Conservation (phyloP, 2,113 vertebrate species). For the Cichladusa arquata region DNA sequence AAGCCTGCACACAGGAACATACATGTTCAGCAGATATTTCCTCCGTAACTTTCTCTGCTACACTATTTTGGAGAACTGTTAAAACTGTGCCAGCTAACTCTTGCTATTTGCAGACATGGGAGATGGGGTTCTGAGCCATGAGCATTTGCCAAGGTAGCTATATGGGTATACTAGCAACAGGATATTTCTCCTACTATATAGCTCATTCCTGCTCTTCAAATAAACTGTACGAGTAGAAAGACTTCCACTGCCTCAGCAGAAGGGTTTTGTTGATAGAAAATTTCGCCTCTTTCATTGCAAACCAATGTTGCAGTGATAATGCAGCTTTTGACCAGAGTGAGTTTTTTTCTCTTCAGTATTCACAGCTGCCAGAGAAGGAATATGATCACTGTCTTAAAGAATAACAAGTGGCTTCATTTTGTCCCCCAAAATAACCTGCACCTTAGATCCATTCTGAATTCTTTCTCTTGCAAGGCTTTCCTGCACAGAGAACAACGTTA, state of each 20-base stretch:
- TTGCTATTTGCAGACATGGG: constrained; percentile 54
- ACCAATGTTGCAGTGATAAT: neutral
- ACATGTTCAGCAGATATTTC: constrained; percentile 13
- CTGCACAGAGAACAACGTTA: constrained; percentile 3
- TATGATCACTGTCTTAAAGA: neutral
- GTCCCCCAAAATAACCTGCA: neutral
- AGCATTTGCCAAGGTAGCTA: constrained; percentile 44
- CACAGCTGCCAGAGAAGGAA: constrained; percentile 2
- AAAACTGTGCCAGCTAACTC: constrained; percentile 25
- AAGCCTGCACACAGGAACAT: neutral
- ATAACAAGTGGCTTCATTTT: constrained; percentile 18
- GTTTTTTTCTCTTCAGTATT: neutral
- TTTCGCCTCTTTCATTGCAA: neutral
- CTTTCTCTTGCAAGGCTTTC: neutral
- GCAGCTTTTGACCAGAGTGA: neutral
- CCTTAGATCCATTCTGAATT: neutral
- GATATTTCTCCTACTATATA: constrained; percentile 5
- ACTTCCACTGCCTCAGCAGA: neutral
- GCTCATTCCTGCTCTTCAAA: neutral
- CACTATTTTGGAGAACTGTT: constrained; percentile 24
- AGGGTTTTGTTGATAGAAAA: neutral
- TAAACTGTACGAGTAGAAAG: neutral
- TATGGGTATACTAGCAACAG: constrained; percentile 15
- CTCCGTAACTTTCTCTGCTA: neutral
- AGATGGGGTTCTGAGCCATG: constrained; percentile 1